phyloP scores from a whole-genome alignment of 1,140 invertebrate species.

The Lucilia sericata region DNA sequence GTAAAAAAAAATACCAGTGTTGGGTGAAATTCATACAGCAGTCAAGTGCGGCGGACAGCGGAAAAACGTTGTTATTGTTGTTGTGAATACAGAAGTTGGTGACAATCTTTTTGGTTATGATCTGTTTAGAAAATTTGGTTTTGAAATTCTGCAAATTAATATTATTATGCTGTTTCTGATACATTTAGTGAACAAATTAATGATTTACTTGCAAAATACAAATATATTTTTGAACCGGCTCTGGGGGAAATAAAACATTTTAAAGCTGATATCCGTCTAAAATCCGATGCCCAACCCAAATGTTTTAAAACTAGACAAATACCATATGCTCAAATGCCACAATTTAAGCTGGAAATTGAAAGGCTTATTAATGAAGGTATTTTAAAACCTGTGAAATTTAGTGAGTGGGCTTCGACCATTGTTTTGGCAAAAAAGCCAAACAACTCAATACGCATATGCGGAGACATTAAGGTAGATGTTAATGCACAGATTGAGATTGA shows the following conservation, averaged over 20 bases:
- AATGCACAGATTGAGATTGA: conserved; percentile 60
- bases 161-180: no score
- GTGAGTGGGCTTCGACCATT: no score
- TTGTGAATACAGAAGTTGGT: neutral
- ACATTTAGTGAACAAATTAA: no score
- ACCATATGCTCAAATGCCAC: no score
- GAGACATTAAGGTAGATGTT: conserved; percentile 61
- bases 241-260: conserved; percentile 38
- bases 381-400: conserved; percentile 66
- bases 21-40: conserved; percentile 30
- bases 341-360: no score
- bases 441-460: no score
- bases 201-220: neutral
- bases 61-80: conserved; percentile 7
- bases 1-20: conserved; percentile 6
- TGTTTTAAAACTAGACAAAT: conserved; percentile 40
- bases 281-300: conserved; percentile 25
- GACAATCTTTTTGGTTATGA: conserved; percentile 39
- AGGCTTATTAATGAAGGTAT: no score
- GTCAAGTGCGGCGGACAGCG: conserved; percentile 33
- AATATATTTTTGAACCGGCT: conserved; percentile 7
- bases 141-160: conserved; percentile 44
- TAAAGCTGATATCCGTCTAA: conserved; percentile 38
- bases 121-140: conserved; percentile 36
- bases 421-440: no score